Evolutionary conservation across 2,888 invertebrate species (phyloP).

Genomic region (Ferrisia virgata): DNA sequence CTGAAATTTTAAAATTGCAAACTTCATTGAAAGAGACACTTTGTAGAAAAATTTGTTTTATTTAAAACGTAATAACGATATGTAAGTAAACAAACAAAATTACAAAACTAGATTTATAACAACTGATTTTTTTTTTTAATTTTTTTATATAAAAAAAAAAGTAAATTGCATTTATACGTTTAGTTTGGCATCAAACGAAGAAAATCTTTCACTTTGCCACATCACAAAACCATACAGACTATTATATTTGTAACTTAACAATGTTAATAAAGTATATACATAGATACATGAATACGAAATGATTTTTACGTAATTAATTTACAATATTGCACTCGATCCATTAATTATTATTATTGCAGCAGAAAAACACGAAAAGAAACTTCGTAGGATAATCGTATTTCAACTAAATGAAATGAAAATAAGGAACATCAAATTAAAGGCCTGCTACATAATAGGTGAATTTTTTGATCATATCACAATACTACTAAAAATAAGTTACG

Average conservation of each 20-base stretch:
- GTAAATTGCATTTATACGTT: not conserved
- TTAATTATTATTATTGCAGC: not conserved
- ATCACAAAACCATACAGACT: not conserved
- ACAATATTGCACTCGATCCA: not conserved
- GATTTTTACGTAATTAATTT: not conserved
- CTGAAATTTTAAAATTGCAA: too few relatives aligned
- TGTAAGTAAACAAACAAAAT: conserved; percentile 40
- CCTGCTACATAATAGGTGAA: not conserved
- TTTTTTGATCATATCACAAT: not conserved
- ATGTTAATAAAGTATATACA: not conserved
- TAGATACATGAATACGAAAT: not conserved
- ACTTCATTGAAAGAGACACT: not conserved
- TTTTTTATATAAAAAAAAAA: not conserved
- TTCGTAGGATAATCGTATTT: too few relatives aligned
- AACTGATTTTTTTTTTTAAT: too few relatives aligned
- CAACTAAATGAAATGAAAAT: not conserved
- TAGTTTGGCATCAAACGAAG: not conserved
- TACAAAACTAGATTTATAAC: conserved; percentile 24
- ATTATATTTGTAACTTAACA: not conserved
- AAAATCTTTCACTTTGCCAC: not conserved
- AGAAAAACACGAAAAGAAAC: not conserved
- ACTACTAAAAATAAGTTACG: not conserved
- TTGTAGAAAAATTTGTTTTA: not conserved
- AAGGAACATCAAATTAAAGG: not conserved
- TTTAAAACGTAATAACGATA: conserved; percentile 35